Base-by-base conservation (phyloP, 1,140 invertebrate genomes). In the Temnothorax longispinosus region DNA sequence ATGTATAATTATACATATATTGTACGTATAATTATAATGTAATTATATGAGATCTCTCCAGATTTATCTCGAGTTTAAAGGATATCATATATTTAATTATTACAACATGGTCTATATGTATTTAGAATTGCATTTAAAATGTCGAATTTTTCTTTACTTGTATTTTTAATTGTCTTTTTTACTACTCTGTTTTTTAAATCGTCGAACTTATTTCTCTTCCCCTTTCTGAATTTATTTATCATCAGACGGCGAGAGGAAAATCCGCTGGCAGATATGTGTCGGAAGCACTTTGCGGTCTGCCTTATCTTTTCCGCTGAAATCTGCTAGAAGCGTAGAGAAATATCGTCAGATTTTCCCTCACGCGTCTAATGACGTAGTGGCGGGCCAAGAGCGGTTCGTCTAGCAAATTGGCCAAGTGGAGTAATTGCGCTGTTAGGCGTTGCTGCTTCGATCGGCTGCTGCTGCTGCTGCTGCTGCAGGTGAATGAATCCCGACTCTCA, bases 401-500 rank as follows among this genome's bases (percentile, higher is more conserved):
- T 32, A 84, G 52, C 27, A 15, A 60, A 84, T 60, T 60, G 41
- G 15, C 15, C 67, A 38, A 82, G 80, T 32, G 52, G 54, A 41
- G 6, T 54, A 60, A 54, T 72, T 50, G 69, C 47, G 13, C 27
- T 35, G 35, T 72, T 58, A 71, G 41, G 4, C 56, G 21, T 21
- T 69, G 41, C 65, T 21, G 38, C 58, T 64, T 67, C 81, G 88
- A 85, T 85, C 67, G 50, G 38, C n/a, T 10, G 60, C 35, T 10
- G 82, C 21, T 41, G 74, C 54, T 60, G 4, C 15, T 44, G 47
- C 50, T 44, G 47, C 50, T 32, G 78, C 88, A 92, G 91, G 91
- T 90, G 89, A 90, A 92, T 84, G 87, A 92, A 90, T 80, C 71
- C 78, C 72, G 71, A 71, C 81, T 92, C 90, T 92, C 92, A 89